Base-by-base conservation (phyloP, 2,888 invertebrate species). In the Chymomyza procnemis region DNA sequence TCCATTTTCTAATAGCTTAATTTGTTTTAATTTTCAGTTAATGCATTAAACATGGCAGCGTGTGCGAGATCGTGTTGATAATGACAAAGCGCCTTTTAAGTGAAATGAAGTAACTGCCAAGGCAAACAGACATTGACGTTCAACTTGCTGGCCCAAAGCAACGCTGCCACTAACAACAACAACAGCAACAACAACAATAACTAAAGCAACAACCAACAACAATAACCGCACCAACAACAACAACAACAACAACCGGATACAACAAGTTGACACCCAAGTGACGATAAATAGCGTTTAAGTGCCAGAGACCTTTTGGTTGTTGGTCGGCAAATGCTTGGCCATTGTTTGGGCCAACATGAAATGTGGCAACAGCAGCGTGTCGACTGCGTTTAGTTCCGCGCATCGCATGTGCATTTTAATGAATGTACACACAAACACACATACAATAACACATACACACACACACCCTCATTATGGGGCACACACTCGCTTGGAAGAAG, bases 301-400 rank as follows among this genome's bases (percentile, higher is more conserved):
- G 55, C 21, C 14, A 41, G 55, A 34, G 50, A 56, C 14, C 30
- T 73, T n/a, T 69, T 70, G 76, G 58, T 61, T 50, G 16, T 50
- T 8, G 50, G 50, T 41, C 12, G 12, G 12, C 34, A 41, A 41
- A 12, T 41, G 26, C 47, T 47, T 47, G n/a, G 50, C 50, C 8
- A 19, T 19, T 50, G 50, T 19, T 50, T 50, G 16, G 50, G 19
- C 50, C 16, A n/a, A n/a, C 80, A 71, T 76, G 80, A 78, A 69
- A 76, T 67, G 68, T 70, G 76, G 69, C 74, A 80, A 78, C 80
- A 81, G 73, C 71, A 56, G 60, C 61, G 52, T 47, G 69, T 60
- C 58, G 63, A 62, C 67, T 73, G 50, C 68, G 75, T 71, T 79
- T 73, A 73, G 77, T 68, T 69, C 50, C 56, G 52, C 47, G 63